Conservation (phyloP, 2,888 invertebrate genomes). For the Kuschelorhynchus macadamiae region DNA sequence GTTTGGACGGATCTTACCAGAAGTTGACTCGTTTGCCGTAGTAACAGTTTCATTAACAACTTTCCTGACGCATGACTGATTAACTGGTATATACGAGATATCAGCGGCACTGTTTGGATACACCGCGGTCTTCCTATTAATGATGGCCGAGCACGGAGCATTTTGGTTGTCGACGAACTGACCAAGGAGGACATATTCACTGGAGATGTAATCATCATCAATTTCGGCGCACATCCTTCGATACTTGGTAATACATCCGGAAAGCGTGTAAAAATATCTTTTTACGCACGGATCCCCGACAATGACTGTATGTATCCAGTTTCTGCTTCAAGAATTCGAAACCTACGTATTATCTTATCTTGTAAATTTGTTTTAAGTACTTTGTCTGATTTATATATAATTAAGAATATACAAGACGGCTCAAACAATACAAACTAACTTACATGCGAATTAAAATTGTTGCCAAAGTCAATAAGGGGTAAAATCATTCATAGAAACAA, state of each 20-base stretch:
- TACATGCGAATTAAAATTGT: too few species aligned
- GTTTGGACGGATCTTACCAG: slow-evolving; percentile 52
- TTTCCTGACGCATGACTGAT: slow-evolving; percentile 31
- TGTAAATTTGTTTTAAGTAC: slow-evolving; percentile 28
- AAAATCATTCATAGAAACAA: too few species aligned
- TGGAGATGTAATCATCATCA: slow-evolving; percentile 25
- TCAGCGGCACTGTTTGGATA: slow-evolving; percentile 4
- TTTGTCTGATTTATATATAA: slow-evolving; percentile 26
- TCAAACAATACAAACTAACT: neutral
- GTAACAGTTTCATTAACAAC: slow-evolving; percentile 39
- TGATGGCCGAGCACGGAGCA: neutral
- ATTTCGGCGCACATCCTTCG: slow-evolving; percentile 39
- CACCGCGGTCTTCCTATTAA: neutral
- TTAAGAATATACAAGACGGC: slow-evolving; percentile 22
- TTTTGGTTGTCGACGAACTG: slow-evolving; percentile 28
- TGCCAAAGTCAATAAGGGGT: too few species aligned
- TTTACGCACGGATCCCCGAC: neutral
- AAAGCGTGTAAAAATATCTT: neutral
- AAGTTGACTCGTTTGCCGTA: slow-evolving; percentile 14
- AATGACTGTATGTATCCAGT: slow-evolving; percentile 20
- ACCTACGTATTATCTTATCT: slow-evolving; percentile 38
- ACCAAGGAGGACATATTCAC: slow-evolving; percentile 30
- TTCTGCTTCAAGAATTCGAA: slow-evolving; percentile 18
- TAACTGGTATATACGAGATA: slow-evolving; percentile 7
- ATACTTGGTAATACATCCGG: neutral